A percentile compares a stretch with the other conserved stretches of the same genome.
These are phyloP conservation scores for Netelia fuscicornis DNA, from an alignment of 2,888 invertebrate species.

Conservation along the genomic window DNA sequence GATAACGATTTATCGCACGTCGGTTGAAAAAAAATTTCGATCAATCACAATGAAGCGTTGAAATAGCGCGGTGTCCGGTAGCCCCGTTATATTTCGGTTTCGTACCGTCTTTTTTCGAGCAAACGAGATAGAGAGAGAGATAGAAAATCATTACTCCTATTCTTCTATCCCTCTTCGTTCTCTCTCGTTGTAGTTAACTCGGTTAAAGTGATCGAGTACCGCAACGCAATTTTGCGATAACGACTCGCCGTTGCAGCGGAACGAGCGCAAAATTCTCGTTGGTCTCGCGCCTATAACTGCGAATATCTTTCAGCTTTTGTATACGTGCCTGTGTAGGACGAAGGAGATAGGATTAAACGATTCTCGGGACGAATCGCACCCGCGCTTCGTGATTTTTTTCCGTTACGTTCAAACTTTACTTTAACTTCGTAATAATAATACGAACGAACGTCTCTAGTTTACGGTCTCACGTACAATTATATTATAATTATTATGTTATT, in stretches of 20 bases:
- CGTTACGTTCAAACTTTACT: constrained; percentile 35
- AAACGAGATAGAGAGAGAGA: background rate
- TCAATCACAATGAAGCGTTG: constrained; percentile 13
- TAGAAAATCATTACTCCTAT: constrained; percentile 7
- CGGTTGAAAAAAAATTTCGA: background rate
- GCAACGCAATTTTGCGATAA: constrained; percentile 75
- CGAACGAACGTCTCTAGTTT: background rate
- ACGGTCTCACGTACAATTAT: background rate
- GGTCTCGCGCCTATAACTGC: constrained; percentile 50
- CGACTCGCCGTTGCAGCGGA: constrained; percentile 66
- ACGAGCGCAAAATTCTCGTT: constrained; percentile 56
- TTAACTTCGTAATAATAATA: constrained; percentile 8
- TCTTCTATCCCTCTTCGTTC: constrained; percentile 12
- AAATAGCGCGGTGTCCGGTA: constrained; percentile 24
- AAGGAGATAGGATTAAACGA: background rate
- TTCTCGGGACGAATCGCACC: constrained; percentile 14
- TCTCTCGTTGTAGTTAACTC: constrained; percentile 46
- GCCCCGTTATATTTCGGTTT: constrained; percentile 31
- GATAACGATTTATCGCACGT: too few species aligned
- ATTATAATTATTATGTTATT: too few species aligned
- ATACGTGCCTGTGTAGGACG: background rate
- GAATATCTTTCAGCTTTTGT: constrained; percentile 18
- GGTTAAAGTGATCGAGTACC: constrained; percentile 71
- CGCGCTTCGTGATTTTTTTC: constrained; percentile 42
- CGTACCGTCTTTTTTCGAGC: constrained; percentile 45